A percentile compares a stretch with the other conserved stretches of the same genome.
These are phyloP conservation scores for Plagodis dolabraria DNA, from an alignment of 2,888 invertebrate genomes.

Conservation along the genomic window DNA sequence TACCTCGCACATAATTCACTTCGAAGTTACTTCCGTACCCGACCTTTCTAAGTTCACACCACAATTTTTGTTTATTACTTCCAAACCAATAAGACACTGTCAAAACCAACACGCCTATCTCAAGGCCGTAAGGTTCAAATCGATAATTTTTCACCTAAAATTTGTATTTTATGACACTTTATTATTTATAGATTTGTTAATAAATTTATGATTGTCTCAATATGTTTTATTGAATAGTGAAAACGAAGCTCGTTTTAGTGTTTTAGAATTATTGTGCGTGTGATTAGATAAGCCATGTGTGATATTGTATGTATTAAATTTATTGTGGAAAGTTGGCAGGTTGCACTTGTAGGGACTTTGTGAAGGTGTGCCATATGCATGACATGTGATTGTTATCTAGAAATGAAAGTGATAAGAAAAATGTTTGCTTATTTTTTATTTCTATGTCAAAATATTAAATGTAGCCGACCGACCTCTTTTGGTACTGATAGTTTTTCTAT, in stretches of 20 bases:
- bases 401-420: conserved; percentile 2
- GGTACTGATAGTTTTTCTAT: too few relatives aligned
- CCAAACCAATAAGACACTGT: conserved; percentile 34
- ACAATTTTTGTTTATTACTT: conserved; percentile 52
- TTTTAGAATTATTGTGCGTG: conserved; percentile 48
- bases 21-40: conserved; percentile 31
- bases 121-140: conserved; percentile 34
- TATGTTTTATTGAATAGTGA: conserved; percentile 63
- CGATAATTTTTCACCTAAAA: conserved; percentile 19
- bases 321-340: conserved; percentile 48
- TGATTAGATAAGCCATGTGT: conserved; percentile 56
- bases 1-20: conserved; percentile 27
- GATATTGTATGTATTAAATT: conserved; percentile 54
- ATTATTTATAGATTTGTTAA: conserved; percentile 78
- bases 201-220: conserved; percentile 69
- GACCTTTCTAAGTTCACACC: conserved; percentile 73
- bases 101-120: conserved; percentile 25
- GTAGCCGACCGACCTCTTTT: too few relatives aligned
- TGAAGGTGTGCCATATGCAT: not conserved
- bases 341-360: conserved; percentile 11
- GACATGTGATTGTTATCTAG: conserved; percentile 8
- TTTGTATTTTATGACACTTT: conserved; percentile 36
- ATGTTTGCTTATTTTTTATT: too few relatives aligned
- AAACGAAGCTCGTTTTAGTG: conserved; percentile 48
- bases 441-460: too few relatives aligned